Conservation (phyloP, 2,113 vertebrate species). For the Forbesichthys papilliferus region DNA sequence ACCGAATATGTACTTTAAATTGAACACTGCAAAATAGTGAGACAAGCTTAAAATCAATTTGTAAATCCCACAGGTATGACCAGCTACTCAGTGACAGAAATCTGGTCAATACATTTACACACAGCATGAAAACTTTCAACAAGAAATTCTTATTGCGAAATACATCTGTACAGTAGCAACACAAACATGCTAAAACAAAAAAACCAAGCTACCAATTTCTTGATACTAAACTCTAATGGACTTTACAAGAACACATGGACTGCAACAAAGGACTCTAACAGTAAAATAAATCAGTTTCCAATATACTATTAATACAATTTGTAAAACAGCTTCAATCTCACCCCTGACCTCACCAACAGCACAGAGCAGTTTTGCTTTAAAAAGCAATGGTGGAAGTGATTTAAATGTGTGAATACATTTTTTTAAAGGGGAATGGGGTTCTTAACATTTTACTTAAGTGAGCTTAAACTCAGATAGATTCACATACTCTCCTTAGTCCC, state of each 20-base stretch:
- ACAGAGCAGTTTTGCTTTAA: conserved; percentile 20
- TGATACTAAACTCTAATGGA: not conserved
- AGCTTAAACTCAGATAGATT: conserved; percentile 17
- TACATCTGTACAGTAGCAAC: not conserved
- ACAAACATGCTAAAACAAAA: conserved; percentile 33
- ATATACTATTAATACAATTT: not conserved
- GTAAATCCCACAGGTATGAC: conserved; percentile 63
- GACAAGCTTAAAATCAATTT: conserved; percentile 46
- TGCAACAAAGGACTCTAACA: no score
- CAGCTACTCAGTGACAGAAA: not conserved
- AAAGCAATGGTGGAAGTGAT: conserved; percentile 37
- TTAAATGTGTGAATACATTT: conserved; percentile 43
- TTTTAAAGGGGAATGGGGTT: conserved; percentile 23
- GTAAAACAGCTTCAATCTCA: not conserved
- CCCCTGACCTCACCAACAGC: conserved; percentile 15
- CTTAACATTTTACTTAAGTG: conserved; percentile 32
- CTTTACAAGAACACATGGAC: no score
- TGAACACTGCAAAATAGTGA: conserved; percentile 41
- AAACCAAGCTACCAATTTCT: conserved; percentile 1
- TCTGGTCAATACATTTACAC: conserved; percentile 13
- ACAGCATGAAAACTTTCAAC: no score
- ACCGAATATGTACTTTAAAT: conserved; percentile 25
- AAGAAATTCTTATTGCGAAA: no score
- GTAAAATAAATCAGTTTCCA: no score
- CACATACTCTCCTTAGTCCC: conserved; percentile 31